Percentiles rank a stretch among this genome's conserved stretches.
Conservation (phyloP, 2,888 invertebrate species). For the Ophion costatus region DNA sequence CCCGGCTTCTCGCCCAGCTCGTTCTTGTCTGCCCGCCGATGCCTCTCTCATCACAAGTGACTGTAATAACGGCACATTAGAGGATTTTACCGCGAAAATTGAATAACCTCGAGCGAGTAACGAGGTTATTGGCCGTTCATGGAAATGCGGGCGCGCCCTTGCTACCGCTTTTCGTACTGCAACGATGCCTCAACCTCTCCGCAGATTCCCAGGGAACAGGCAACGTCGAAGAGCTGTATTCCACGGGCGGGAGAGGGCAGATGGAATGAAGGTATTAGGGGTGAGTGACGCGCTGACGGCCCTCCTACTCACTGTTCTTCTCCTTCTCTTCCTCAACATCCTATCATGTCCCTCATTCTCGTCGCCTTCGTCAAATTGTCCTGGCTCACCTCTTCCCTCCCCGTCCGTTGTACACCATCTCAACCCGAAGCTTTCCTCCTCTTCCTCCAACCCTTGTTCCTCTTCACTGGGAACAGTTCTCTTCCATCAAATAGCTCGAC, state of each 20-base stretch:
- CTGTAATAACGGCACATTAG: conserved; percentile 81
- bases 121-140: conserved; percentile 78
- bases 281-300: conserved; percentile 80
- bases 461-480: conserved; percentile 66
- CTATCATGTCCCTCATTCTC: conserved; percentile 68
- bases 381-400: conserved; percentile 46
- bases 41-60: conserved; percentile 57
- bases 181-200: conserved; percentile 24
- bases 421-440: conserved; percentile 17
- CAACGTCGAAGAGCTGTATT: conserved; percentile 57
- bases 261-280: conserved; percentile 80
- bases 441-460: conserved; percentile 28
- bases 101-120: conserved; percentile 79
- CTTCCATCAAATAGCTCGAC: conserved; percentile 74
- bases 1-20: conserved; percentile 37
- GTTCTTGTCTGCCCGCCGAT: conserved; percentile 48
- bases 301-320: conserved; percentile 73
- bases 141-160: conserved; percentile 70
- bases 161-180: conserved; percentile 3
- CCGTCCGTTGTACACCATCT: conserved; percentile 50
- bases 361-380: conserved; percentile 52
- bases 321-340: conserved; percentile 62
- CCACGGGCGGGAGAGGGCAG: conserved; percentile 66
- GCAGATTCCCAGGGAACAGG: conserved; percentile 44
- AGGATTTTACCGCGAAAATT: conserved; percentile 82